Percentiles rank a stretch among this genome's conserved stretches.
phyloP scores from a whole-genome alignment of 2,797 vertebrate species.

The Sphenopsis melanotis region DNA sequence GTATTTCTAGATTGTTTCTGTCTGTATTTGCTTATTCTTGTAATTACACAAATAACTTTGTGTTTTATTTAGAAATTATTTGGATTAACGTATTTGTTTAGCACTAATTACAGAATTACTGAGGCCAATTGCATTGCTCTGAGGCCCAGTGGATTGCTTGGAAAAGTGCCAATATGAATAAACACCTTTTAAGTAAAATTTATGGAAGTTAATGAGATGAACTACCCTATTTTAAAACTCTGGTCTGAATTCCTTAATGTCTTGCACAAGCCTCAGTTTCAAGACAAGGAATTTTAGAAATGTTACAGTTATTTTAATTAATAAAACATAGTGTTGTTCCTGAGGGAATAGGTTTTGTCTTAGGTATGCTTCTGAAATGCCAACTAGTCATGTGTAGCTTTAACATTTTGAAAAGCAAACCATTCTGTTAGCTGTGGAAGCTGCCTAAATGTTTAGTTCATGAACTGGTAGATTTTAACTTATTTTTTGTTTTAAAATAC shows the following conservation, averaged over 20 bases:
- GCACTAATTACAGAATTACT: neutral
- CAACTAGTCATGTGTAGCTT: neutral
- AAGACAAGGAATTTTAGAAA: neutral
- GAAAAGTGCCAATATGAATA: neutral
- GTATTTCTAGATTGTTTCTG: neutral
- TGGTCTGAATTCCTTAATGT: neutral
- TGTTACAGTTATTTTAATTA: neutral
- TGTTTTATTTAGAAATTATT: neutral
- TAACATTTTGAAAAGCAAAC: neutral
- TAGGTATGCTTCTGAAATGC: neutral
- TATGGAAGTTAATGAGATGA: neutral
- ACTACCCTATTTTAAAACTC: neutral
- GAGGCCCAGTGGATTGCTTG: neutral
- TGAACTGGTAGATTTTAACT: neutral
- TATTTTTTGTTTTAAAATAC: neutral
- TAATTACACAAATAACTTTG: neutral
- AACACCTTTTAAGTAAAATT: neutral
- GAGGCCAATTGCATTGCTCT: neutral
- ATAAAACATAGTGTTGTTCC: neutral
- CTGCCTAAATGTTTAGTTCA: neutral
- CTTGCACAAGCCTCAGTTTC: neutral
- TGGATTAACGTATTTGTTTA: neutral
- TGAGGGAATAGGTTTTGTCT: neutral
- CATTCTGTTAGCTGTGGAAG: neutral
- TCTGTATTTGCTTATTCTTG: neutral